A percentile compares a stretch with the other conserved stretches of the same genome.
Conservation (phyloP, 2,888 invertebrate genomes). For the Drosophila parthenogenetica region DNA sequence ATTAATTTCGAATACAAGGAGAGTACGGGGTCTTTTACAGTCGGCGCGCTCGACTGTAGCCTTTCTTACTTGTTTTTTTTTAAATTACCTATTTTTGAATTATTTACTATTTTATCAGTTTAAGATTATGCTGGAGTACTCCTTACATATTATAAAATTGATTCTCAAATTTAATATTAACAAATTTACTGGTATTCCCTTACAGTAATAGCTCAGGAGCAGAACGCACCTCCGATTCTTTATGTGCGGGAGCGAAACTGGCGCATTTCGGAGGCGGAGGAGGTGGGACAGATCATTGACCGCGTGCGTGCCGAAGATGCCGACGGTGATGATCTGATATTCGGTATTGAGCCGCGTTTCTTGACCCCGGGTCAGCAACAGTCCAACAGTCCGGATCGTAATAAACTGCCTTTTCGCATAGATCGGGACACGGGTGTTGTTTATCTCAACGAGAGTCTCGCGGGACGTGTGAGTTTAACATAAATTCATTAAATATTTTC, state of each 20-base stretch:
- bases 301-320: slow-evolving; percentile 89
- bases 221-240: slow-evolving; percentile 88
- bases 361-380: slow-evolving; percentile 67
- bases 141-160: too few relatives aligned
- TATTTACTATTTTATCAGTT: too few relatives aligned
- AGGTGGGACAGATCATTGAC: slow-evolving; percentile 90
- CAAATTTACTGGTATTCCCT: not conserved
- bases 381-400: slow-evolving; percentile 47
- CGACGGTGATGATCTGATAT: slow-evolving; percentile 88
- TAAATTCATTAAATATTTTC: not conserved
- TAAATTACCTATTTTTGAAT: too few relatives aligned
- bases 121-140: too few relatives aligned
- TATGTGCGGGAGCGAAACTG: slow-evolving; percentile 90
- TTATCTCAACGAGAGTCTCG: slow-evolving; percentile 91
- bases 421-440: slow-evolving; percentile 91
- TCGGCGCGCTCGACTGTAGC: too few relatives aligned
- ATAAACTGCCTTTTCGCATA: slow-evolving; percentile 90
- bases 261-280: slow-evolving; percentile 90
- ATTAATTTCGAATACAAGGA: too few relatives aligned
- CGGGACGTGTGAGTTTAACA: slow-evolving; percentile 88
- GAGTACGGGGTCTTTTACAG: too few relatives aligned
- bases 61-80: too few relatives aligned
- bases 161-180: too few relatives aligned
- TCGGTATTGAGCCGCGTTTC: slow-evolving; percentile 89
- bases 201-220: slow-evolving; percentile 68